Evolutionary conservation across 2,113 vertebrate species (phyloP).

Genomic region (Cacatua alba): DNA sequence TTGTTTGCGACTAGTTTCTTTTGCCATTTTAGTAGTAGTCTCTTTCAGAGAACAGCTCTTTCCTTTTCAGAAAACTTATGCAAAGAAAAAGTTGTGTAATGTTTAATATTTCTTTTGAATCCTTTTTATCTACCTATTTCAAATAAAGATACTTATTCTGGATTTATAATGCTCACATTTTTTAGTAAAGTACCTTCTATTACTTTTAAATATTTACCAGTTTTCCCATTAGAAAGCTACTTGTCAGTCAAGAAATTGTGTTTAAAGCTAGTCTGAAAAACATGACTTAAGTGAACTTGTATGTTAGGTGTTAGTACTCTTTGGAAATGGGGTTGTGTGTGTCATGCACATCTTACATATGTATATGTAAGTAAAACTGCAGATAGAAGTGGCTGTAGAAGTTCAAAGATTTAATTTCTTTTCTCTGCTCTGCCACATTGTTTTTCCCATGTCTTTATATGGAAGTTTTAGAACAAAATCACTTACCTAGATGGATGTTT

Average conservation of each 20-base stretch:
- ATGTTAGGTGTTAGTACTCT: neutral
- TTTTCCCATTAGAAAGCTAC: neutral
- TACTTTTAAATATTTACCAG: neutral
- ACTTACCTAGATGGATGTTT: neutral
- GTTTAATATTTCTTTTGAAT: neutral
- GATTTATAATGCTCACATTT: neutral
- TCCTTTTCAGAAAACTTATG: neutral
- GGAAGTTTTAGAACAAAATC: neutral
- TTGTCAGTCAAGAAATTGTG: neutral
- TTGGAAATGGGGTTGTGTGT: neutral
- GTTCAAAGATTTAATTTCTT: neutral
- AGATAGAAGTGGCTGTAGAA: neutral
- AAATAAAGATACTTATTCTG: neutral
- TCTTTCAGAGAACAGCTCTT: neutral
- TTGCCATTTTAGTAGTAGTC: neutral
- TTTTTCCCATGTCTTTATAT: neutral
- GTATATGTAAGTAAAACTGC: neutral
- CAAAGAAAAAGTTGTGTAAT: neutral
- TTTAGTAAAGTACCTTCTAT: neutral
- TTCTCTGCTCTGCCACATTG: neutral
- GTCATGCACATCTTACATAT: neutral
- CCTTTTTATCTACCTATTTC: neutral
- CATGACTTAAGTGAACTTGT: neutral
- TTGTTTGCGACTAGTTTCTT: neutral
- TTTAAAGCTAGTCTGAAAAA: neutral